These are phyloP conservation scores for Acronicta leporina DNA, from an alignment of 2,888 invertebrate genomes.

Conservation along the genomic window DNA sequence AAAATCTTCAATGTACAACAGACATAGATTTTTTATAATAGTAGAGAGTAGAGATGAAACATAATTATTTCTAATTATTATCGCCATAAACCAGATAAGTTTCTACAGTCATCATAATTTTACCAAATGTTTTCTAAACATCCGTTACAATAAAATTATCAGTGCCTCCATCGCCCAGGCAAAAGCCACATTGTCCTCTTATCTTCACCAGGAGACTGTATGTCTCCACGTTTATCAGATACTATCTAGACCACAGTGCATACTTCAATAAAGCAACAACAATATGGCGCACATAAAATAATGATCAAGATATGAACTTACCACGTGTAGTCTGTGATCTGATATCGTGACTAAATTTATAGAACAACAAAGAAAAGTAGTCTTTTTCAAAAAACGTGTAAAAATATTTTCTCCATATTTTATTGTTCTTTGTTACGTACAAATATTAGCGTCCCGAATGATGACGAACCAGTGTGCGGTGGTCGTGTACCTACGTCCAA, in stretches of 20 bases:
- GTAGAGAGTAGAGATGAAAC: too few relatives aligned
- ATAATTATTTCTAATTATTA: too few relatives aligned
- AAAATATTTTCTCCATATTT: too few relatives aligned
- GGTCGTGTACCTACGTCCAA: too few relatives aligned
- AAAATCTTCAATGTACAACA: too few relatives aligned
- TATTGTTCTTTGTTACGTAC: too few relatives aligned
- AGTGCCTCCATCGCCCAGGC: slow-evolving; percentile 35
- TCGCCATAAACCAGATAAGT: too few relatives aligned
- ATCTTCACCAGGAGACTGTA: slow-evolving; percentile 46
- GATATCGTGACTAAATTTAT: neutral
- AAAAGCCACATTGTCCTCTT: slow-evolving; percentile 45
- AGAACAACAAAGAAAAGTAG: too few relatives aligned
- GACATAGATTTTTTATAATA: too few relatives aligned
- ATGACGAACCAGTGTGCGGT: too few relatives aligned
- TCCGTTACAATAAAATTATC: slow-evolving; percentile 37
- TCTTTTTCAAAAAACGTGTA: too few relatives aligned
- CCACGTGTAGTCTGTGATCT: slow-evolving; percentile 25
- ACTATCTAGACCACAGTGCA: slow-evolving; percentile 38
- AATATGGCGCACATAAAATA: slow-evolving; percentile 26
- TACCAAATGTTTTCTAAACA: slow-evolving; percentile 9
- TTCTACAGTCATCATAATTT: neutral
- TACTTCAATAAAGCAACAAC: slow-evolving; percentile 24
- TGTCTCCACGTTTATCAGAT: slow-evolving; percentile 50
- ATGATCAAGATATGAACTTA: slow-evolving; percentile 27
- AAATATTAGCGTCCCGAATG: too few relatives aligned